A percentile compares a stretch with the other conserved stretches of the same genome.
Evolutionary conservation across 1,140 invertebrate species (phyloP).

Genomic region (Mya arenaria): DNA sequence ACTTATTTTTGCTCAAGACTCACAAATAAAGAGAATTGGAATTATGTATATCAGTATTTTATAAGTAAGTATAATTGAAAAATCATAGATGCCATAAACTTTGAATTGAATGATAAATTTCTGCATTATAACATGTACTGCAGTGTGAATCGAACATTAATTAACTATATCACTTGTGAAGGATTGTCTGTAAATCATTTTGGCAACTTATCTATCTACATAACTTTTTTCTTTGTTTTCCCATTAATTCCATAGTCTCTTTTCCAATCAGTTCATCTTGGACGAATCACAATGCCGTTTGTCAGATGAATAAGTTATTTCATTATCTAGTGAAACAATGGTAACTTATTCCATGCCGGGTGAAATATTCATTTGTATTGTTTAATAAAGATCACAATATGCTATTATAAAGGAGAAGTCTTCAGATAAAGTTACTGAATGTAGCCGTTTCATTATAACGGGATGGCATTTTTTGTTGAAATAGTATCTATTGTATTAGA

Average conservation of each 20-base stretch:
- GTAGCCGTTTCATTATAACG: slow-evolving; percentile 46
- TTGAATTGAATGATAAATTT: too few species aligned
- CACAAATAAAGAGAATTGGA: too few species aligned
- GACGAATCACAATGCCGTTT: not conserved
- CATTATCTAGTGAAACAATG: slow-evolving; percentile 52
- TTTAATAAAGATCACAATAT: slow-evolving; percentile 25
- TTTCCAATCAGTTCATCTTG: not conserved
- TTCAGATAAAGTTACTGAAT: slow-evolving; percentile 32
- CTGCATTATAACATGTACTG: too few species aligned
- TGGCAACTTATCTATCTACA: not conserved
- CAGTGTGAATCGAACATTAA: too few species aligned
- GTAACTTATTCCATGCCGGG: slow-evolving; percentile 25
- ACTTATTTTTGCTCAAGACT: too few species aligned
- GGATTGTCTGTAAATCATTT: too few species aligned
- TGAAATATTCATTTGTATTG: slow-evolving; percentile 47
- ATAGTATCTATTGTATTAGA: slow-evolving; percentile 26
- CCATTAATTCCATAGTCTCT: not conserved
- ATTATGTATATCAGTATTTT: too few species aligned
- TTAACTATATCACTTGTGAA: too few species aligned
- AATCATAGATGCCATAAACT: too few species aligned
- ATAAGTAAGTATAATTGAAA: too few species aligned
- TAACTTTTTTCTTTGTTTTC: not conserved
- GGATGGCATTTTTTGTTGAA: slow-evolving; percentile 29
- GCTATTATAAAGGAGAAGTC: slow-evolving; percentile 24
- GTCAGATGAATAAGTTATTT: slow-evolving; percentile 18